Evolutionary conservation across 2,797 vertebrate species (phyloP).

Genomic region (Tapera naevia): DNA sequence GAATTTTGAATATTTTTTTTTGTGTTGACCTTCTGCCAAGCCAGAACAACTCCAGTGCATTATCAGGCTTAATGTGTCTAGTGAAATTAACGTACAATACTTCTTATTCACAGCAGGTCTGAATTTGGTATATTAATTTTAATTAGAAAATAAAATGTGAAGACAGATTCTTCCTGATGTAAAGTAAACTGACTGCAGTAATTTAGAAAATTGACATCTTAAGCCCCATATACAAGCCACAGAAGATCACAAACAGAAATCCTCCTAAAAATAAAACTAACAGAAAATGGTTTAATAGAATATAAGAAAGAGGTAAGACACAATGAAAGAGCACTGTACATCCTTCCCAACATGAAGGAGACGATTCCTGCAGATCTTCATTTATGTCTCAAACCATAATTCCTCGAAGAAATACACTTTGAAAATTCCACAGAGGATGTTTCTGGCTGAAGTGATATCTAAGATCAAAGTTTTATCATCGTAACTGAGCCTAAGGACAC

Average conservation of each 20-base stretch:
- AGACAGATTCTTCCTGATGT: neutral
- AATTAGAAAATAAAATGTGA: constrained; percentile 22
- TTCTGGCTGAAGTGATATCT: constrained; percentile 29
- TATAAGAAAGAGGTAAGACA: neutral
- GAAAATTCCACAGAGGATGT: constrained; percentile 19
- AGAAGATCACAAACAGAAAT: constrained; percentile 9
- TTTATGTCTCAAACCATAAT: constrained; percentile 16
- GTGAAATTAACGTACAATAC: neutral
- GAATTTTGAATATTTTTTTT: neutral
- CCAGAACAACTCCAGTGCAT: neutral
- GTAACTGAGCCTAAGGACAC: constrained; percentile 13
- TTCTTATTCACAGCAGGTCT: neutral
- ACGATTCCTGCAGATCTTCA: constrained; percentile 24
- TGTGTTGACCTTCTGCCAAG: neutral
- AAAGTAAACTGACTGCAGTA: constrained; percentile 15
- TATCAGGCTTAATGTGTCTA: neutral
- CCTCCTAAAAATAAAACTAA: neutral
- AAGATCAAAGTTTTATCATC: constrained; percentile 38
- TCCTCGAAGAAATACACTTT: constrained; percentile 27
- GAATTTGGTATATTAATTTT: neutral
- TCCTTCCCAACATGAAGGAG: constrained; percentile 6
- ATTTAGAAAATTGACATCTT: constrained; percentile 36
- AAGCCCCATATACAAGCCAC: neutral
- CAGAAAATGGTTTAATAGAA: neutral
- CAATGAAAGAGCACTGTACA: neutral